Evolutionary conservation across 2,888 invertebrate species (phyloP).

Genomic region (Coenonympha glycerion): DNA sequence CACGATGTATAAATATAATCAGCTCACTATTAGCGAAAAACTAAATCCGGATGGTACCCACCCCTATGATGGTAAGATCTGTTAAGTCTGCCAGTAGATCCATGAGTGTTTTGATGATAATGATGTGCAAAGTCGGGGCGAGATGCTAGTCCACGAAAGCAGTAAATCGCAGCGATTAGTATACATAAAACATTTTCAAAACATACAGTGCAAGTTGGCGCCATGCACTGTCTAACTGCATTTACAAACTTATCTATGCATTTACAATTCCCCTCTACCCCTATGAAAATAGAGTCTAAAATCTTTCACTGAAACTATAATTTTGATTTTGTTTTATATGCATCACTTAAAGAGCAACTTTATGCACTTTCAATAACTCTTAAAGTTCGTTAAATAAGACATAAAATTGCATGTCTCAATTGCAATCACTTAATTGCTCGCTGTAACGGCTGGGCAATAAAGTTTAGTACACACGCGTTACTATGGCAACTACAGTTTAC

Average conservation of each 20-base stretch:
- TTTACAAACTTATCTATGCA: neutral
- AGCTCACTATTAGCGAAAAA: no score
- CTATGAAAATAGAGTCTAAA: neutral
- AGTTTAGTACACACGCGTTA: slow-evolving; percentile 42
- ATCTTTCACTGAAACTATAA: neutral
- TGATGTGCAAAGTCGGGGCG: no score
- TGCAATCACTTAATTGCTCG: neutral
- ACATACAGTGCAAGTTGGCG: slow-evolving; percentile 28
- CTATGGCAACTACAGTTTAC: slow-evolving; percentile 36
- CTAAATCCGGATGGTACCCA: no score
- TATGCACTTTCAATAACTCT: neutral
- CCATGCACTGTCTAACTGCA: slow-evolving; percentile 21
- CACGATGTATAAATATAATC: no score
- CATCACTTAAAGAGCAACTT: neutral
- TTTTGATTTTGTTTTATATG: neutral
- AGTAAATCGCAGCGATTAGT: slow-evolving; percentile 5
- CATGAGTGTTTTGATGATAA: no score
- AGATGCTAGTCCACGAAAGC: no score
- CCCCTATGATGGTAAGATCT: no score
- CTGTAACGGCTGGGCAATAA: slow-evolving; percentile 43
- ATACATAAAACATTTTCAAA: slow-evolving; percentile 15
- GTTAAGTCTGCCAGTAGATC: no score
- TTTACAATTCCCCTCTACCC: neutral
- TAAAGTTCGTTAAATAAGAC: neutral
- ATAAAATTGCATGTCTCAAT: slow-evolving; percentile 7